Evolutionary conservation across 2,888 invertebrate species (phyloP).

Genomic region (Hylaea fasciaria): DNA sequence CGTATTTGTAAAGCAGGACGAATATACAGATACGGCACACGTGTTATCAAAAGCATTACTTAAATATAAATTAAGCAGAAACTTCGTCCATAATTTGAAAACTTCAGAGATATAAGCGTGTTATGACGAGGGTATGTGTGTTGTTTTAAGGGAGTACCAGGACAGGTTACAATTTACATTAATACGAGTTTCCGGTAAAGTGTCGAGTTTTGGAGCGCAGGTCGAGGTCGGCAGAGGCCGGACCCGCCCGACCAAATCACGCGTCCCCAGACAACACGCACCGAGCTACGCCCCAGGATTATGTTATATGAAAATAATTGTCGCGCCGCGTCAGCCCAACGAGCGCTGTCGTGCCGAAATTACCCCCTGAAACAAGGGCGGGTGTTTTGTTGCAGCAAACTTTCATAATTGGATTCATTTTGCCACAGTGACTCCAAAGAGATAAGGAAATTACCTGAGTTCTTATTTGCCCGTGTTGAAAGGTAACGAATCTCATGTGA

Average conservation of each 20-base stretch:
- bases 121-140: conserved; percentile 58
- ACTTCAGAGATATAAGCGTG: conserved; percentile 46
- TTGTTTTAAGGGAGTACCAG: conserved; percentile 55
- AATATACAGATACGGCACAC: background rate
- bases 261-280: conserved; percentile 68
- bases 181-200: conserved; percentile 66
- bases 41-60: conserved; percentile 20
- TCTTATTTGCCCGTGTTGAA: conserved; percentile 18
- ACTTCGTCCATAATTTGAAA: conserved; percentile 43
- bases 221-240: conserved; percentile 41
- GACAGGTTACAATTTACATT: conserved; percentile 71
- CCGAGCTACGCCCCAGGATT: conserved; percentile 72
- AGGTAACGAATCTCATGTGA: conserved; percentile 16
- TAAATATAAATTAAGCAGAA: conserved; percentile 36
- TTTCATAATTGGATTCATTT: conserved; percentile 75
- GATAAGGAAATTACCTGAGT: conserved; percentile 44
- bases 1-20: background rate
- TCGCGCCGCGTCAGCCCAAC: conserved; percentile 66
- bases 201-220: conserved; percentile 53
- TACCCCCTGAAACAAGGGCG: conserved; percentile 70
- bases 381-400: conserved; percentile 63
- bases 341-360: conserved; percentile 61
- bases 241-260: conserved; percentile 64
- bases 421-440: conserved; percentile 50
- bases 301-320: conserved; percentile 81